phyloP scores from a whole-genome alignment of 2,888 invertebrate genomes.

The Machimus rusticus region DNA sequence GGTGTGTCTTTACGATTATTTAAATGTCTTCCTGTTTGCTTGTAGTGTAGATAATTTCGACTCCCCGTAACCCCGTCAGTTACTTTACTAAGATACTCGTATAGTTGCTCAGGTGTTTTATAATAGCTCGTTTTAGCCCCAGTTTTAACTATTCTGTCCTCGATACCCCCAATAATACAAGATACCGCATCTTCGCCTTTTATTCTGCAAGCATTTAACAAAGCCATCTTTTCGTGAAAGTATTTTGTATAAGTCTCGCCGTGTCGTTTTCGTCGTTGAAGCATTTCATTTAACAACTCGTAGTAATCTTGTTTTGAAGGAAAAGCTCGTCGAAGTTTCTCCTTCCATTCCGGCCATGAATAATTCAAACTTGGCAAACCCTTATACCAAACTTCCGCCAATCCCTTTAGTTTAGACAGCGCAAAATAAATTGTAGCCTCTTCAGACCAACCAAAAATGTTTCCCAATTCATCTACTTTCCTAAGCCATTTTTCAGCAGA shows the following conservation, averaged over 20 bases:
- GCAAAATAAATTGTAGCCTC: not conserved
- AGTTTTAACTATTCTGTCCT: constrained; percentile 23
- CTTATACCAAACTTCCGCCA: not conserved
- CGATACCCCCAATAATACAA: constrained; percentile 35
- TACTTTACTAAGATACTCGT: not conserved
- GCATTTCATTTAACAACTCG: not conserved
- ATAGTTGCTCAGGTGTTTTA: not conserved
- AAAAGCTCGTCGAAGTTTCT: not conserved
- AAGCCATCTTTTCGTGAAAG: not conserved
- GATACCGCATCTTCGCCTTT: constrained; percentile 37
- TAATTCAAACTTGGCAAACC: not conserved
- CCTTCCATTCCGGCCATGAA: constrained; percentile 8
- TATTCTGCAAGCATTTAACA: constrained; percentile 11
- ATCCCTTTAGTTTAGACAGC: not conserved
- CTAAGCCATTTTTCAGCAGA: not conserved
- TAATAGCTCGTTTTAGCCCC: constrained; percentile 10
- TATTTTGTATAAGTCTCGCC: not conserved
- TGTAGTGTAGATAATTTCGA: no score
- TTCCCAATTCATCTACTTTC: not conserved
- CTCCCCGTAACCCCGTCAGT: no score
- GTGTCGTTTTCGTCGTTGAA: not conserved
- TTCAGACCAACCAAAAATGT: not conserved
- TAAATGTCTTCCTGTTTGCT: not conserved
- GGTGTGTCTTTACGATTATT: no score
- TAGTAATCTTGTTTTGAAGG: not conserved